Evolutionary conservation across 2,113 vertebrate genomes (phyloP).

Genomic region (Pristiophorus japonicus): DNA sequence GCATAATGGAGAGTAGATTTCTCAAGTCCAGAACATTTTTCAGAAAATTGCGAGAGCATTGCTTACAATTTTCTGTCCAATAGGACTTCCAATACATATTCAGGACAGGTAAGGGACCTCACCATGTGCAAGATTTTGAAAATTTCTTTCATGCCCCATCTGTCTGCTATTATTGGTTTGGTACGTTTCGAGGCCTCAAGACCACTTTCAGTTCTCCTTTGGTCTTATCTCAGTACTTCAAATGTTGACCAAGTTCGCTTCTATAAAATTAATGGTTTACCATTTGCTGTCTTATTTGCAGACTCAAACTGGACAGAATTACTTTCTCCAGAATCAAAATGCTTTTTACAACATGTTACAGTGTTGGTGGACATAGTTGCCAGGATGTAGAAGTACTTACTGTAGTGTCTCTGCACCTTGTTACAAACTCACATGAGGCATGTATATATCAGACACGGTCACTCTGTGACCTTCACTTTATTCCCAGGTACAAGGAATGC

Average conservation of each 20-base stretch:
- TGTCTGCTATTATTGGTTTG: too few relatives aligned
- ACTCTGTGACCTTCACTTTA: too few relatives aligned
- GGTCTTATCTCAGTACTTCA: too few relatives aligned
- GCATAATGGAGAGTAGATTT: not conserved
- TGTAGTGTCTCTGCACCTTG: too few relatives aligned
- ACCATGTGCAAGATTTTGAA: not conserved
- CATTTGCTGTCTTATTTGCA: not conserved
- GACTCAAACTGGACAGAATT: not conserved
- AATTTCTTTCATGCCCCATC: too few relatives aligned
- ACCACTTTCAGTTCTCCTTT: too few relatives aligned
- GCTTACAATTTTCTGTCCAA: not conserved
- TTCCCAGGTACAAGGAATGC: too few relatives aligned
- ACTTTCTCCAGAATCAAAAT: not conserved
- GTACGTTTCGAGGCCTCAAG: too few relatives aligned
- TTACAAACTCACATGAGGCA: too few relatives aligned
- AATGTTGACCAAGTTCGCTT: too few relatives aligned
- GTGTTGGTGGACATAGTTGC: not conserved
- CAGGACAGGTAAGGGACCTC: not conserved
- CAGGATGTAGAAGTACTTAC: not conserved
- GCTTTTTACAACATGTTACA: not conserved
- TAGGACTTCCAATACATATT: not conserved
- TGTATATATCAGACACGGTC: too few relatives aligned
- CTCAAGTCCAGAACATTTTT: not conserved
- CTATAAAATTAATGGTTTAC: not conserved
- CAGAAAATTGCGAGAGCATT: not conserved